Conservation (phyloP, 2,888 invertebrate species). For the Troides aeacus region DNA sequence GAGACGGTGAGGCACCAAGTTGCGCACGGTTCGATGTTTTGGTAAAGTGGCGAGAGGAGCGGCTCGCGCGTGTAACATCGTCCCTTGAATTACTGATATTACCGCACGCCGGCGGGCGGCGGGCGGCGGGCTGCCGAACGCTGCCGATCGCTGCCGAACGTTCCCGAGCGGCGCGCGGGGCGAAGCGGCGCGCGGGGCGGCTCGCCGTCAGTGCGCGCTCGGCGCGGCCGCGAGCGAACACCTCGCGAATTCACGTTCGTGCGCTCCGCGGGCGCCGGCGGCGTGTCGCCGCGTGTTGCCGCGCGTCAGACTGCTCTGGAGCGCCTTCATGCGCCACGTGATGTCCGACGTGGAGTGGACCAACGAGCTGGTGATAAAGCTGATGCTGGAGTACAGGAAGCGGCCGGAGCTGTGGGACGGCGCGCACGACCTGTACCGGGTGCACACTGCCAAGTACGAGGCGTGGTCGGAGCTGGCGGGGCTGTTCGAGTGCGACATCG, state of each 20-base stretch:
- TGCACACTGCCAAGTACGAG: conserved; percentile 57
- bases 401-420: conserved; percentile 60
- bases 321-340: neutral
- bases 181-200: conserved; percentile 9
- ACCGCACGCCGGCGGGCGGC: neutral
- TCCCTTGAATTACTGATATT: too few species aligned
- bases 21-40: too few species aligned
- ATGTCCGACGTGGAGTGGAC: conserved; percentile 64
- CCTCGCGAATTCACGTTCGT: conserved; percentile 40
- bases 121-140: neutral
- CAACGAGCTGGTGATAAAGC: conserved; percentile 48
- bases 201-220: conserved; percentile 45
- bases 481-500: conserved; percentile 58
- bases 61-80: too few species aligned
- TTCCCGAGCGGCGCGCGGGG: neutral
- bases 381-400: conserved; percentile 56
- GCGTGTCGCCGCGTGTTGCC: too few species aligned
- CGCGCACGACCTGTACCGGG: conserved; percentile 50
- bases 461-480: conserved; percentile 60
- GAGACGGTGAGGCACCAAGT: too few species aligned
- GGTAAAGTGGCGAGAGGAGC: too few species aligned
- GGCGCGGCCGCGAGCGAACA: conserved; percentile 46
- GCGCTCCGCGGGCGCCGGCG: conserved; percentile 18
- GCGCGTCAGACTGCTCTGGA: too few species aligned
- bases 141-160: neutral